These are phyloP conservation scores for Brachylomia viminalis DNA, from an alignment of 2,888 invertebrate genomes.

Conservation along the genomic window DNA sequence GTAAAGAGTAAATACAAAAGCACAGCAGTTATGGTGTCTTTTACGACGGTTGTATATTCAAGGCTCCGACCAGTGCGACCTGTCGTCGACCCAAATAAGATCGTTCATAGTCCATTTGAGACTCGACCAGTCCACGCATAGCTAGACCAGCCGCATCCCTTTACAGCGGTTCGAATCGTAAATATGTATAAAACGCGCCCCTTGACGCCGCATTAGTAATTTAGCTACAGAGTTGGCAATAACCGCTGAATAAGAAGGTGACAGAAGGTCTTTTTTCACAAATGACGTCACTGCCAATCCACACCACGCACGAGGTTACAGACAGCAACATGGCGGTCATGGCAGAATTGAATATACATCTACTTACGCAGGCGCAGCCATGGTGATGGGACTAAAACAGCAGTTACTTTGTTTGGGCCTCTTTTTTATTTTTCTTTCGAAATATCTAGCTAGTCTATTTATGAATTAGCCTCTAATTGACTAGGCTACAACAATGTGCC, in stretches of 20 bases:
- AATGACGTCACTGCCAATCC: not conserved
- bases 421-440: not conserved
- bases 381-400: too few relatives aligned
- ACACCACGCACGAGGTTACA: not conserved
- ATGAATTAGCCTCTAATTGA: not conserved
- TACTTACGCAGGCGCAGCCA: too few relatives aligned
- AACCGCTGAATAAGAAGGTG: conserved; percentile 22
- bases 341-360: not conserved
- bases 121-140: conserved; percentile 31
- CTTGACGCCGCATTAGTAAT: conserved; percentile 76
- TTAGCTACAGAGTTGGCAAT: conserved; percentile 67
- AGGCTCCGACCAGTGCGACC: conserved; percentile 26
- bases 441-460: too few relatives aligned
- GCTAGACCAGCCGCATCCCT: conserved; percentile 45
- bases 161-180: conserved; percentile 68
- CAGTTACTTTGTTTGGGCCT: not conserved
- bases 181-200: conserved; percentile 73
- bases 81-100: conserved; percentile 29
- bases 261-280: conserved; percentile 37
- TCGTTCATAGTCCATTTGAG: conserved; percentile 57
- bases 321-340: not conserved
- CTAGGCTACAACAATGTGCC: not conserved
- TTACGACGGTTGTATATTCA: conserved; percentile 54
- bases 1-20: conserved; percentile 23
- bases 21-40: conserved; percentile 30